phyloP scores from a whole-genome alignment of 2,113 vertebrate genomes.

The Chaetodon auriga region DNA sequence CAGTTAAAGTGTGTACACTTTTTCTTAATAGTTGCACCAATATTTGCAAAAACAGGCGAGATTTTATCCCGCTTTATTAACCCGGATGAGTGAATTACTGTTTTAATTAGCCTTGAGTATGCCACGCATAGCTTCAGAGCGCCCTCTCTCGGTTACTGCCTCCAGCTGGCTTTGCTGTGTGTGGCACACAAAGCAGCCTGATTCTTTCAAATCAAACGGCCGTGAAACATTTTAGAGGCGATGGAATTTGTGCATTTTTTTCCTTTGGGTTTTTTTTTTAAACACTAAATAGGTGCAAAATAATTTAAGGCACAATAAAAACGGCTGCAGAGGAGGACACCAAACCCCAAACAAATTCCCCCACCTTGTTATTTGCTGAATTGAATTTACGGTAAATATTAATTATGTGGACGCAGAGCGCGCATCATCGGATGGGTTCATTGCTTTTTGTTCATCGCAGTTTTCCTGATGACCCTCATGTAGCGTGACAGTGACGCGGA shows the following conservation, averaged over 20 bases:
- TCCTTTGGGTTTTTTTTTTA: background rate
- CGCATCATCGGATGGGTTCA: rapidly evolving
- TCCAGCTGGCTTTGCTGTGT: background rate
- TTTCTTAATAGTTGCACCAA: background rate
- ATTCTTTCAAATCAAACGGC: background rate
- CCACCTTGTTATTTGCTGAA: background rate
- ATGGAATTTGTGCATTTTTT: background rate
- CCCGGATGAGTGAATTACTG: constrained; percentile 23
- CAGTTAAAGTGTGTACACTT: background rate
- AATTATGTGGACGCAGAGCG: background rate
- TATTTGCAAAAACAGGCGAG: background rate
- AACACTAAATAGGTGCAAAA: background rate
- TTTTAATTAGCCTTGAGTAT: constrained; percentile 60
- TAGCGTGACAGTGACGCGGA: background rate
- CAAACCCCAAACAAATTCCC: background rate
- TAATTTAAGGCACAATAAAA: background rate
- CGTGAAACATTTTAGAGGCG: background rate
- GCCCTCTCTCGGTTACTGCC: constrained; percentile 82
- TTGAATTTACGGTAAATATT: background rate
- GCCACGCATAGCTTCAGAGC: constrained; percentile 72
- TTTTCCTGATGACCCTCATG: too few species aligned
- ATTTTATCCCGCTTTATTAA: background rate
- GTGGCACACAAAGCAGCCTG: background rate
- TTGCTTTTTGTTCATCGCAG: background rate
- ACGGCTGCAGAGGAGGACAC: too few species aligned